Evolutionary conservation across 2,888 invertebrate species (phyloP), one percentile per base, ranked within the genome.

Genomic region (Diploptera punctata): DNA sequence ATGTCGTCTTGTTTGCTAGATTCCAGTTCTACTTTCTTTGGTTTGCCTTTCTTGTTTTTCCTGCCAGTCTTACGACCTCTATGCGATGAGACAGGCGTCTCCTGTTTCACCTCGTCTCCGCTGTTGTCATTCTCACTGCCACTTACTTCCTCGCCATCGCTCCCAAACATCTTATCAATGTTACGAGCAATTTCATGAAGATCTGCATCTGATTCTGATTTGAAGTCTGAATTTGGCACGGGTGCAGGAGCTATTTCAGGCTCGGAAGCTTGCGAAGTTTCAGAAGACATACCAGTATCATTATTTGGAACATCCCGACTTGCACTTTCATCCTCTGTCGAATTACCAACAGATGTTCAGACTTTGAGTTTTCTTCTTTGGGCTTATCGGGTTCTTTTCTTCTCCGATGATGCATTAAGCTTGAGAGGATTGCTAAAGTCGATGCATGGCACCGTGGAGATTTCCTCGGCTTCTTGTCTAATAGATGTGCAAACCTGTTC

Each of bases 381-480:
- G 29, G 1, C 21, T 47, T 72, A 26, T 68, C 67, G 18, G 60
- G 33, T 18, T 72, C 72, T 68, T 60, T 72, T 3, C 72, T 18
- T 29, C 38, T 68, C 18, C 71, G 43, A 16, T 70, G 44, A 29
- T 73, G 73, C 60, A 69, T 69, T 47, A 78, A 68, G 69, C 78
- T 79, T 19, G 81, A 81, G 67, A 95, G 88, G 72, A 95, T 93
- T 0, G 95, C 95, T 73, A 94, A 82, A 0, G 95, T 95, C 0
- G 94, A 94, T 0, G 95, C 95, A 80, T 95, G 95, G 80, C 95
- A 95, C 24, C 95, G 85, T 0, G 95, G 95, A 0, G 94, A 94
- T 80, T 95, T 95, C 49, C 95, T 84, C 0, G 94, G 92, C 74
- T 89, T 90, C 33, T 84, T 84, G 61, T 87, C 87, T 76, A 67